Conservation (phyloP, 2,797 vertebrate species). For the Mallotus villosus region DNA sequence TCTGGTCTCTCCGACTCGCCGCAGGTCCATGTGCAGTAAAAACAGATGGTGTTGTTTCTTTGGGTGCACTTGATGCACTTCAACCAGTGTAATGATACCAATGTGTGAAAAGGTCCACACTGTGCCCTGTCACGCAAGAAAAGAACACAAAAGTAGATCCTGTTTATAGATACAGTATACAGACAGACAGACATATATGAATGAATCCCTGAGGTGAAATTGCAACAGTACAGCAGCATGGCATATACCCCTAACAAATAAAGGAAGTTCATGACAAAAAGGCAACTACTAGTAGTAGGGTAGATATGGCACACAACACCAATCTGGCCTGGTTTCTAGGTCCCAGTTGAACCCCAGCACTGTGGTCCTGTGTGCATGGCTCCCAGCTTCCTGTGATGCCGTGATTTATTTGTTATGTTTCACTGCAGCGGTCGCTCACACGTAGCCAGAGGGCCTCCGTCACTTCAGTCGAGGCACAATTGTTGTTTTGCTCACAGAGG, state of each 20-base stretch:
- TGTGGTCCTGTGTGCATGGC: constrained; percentile 48
- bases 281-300: background rate
- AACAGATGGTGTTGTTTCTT: background rate
- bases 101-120: background rate
- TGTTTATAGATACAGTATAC: too few species aligned
- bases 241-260: too few species aligned
- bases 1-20: background rate
- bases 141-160: too few species aligned
- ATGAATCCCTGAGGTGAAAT: too few species aligned
- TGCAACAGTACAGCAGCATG: too few species aligned
- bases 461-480: constrained; percentile 65
- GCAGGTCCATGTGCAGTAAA: background rate
- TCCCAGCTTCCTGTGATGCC: constrained; percentile 57
- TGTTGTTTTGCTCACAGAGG: constrained; percentile 64
- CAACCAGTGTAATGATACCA: background rate
- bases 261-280: too few species aligned
- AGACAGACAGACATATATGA: too few species aligned
- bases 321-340: constrained; percentile 47
- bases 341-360: constrained; percentile 41
- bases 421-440: constrained; percentile 46
- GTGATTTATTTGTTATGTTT: constrained; percentile 69
- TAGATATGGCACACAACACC: background rate
- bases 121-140: background rate
- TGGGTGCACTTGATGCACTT: background rate
- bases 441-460: constrained; percentile 51